These are phyloP conservation scores for Oreohelix idahoensis DNA, from an alignment of 1,140 invertebrate species.

Conservation along the genomic window DNA sequence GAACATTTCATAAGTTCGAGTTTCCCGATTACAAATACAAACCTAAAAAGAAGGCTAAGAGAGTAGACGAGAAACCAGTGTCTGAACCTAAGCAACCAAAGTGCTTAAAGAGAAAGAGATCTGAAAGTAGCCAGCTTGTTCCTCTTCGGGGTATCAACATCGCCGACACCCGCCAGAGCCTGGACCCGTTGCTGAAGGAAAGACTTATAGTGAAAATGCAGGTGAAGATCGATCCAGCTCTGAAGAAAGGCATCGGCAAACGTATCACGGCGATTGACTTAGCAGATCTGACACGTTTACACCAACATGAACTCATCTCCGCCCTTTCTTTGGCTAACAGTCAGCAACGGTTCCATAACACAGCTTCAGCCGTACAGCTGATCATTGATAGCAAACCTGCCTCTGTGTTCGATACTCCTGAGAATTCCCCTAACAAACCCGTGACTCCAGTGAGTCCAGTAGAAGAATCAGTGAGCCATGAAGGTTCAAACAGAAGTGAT, in stretches of 20 bases:
- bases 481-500: not conserved
- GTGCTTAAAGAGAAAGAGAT: constrained; percentile 3
- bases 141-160: constrained; percentile 27
- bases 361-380: not conserved
- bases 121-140: not conserved
- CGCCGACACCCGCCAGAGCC: constrained; percentile 7
- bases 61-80: constrained; percentile 13
- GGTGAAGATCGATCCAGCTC: constrained; percentile 33
- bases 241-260: constrained; percentile 25
- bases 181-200: constrained; percentile 15
- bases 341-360: not conserved
- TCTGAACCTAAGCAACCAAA: constrained; percentile 25
- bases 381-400: constrained; percentile 9
- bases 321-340: not conserved
- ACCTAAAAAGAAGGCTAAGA: constrained; percentile 35
- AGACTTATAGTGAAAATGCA: constrained; percentile 33
- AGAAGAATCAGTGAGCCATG: not conserved
- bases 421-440: constrained; percentile 27
- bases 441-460: not conserved
- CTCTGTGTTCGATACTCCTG: constrained; percentile 36
- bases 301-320: not conserved
- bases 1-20: constrained; percentile 20
- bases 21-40: constrained; percentile 38
- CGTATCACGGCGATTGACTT: constrained; percentile 29
- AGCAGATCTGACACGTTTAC: constrained; percentile 11